Base-by-base conservation (phyloP, 2,888 invertebrate genomes). In the Cheilosia scutellata region DNA sequence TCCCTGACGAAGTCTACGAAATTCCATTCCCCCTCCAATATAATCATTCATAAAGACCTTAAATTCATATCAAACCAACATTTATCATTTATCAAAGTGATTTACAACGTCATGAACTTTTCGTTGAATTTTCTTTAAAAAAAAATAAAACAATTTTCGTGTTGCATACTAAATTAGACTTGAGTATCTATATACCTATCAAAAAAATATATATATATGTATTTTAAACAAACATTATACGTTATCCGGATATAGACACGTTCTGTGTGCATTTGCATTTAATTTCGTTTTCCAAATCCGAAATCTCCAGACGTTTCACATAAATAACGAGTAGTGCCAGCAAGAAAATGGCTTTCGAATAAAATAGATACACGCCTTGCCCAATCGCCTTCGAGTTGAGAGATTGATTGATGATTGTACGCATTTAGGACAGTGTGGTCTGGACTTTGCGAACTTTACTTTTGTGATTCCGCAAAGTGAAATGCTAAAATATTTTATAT, bases 41-140 rank as follows among this genome's bases (percentile, higher is more conserved):
- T 79, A 60, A 84, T 75, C 79, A 75, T 66, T 80, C 80, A 65
- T 75, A 75, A 55, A 65, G 57, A 44, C 70, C 75, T 79, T 55
- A 83, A 78, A 68, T 70, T 63, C 74, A 70, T 74, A 74, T 68
- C 51, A 63, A 58, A 70, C 57, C 53, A 53, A 65, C 80, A 65
- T 80, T 80, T 75, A 76, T 80, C 80, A 84, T 75, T 80, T 84
- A 75, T 71, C 84, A 71, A 40, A 51, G 65, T 84, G 77, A 84
- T 84, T 80, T 84, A 84, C 57, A 60, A 70, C 20, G 31, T 11
- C 44, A 33, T 58, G 75, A 66, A 66, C 65, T 71, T 68, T 70
- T 44, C 25, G 2, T 75, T 72, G 44, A 27, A 53, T 60, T 47
- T 42, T 33, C 60, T 33, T 6, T 33, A 49, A 79, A 60, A 42